Evolutionary conservation across 1,140 invertebrate genomes (phyloP).

Genomic region (Pinna nobilis): DNA sequence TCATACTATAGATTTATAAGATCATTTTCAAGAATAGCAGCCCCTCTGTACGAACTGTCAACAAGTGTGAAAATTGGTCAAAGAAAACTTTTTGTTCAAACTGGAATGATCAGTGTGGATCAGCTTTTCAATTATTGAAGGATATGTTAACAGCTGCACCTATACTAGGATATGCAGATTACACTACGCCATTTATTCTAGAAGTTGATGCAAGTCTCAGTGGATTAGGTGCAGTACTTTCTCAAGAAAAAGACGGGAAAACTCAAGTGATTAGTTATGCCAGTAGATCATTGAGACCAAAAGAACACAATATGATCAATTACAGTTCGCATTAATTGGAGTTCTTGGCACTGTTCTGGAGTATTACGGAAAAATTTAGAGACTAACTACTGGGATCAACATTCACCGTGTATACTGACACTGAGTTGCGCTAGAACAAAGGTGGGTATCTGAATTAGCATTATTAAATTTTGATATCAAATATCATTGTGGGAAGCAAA

Average conservation of each 20-base stretch:
- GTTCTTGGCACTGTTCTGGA: slow-evolving; percentile 6
- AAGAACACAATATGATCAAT: slow-evolving; percentile 5
- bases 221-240: slow-evolving; percentile 58
- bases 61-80: background rate
- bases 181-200: slow-evolving; percentile 28
- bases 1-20: slow-evolving; percentile 66
- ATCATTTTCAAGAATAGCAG: background rate
- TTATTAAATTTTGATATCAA: background rate
- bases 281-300: slow-evolving; percentile 9
- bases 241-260: slow-evolving; percentile 27
- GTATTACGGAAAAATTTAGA: slow-evolving; percentile 3
- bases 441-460: background rate
- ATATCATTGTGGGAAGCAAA: background rate
- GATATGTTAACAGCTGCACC: slow-evolving; percentile 26
- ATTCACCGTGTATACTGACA: background rate
- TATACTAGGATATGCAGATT: slow-evolving; percentile 40
- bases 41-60: background rate
- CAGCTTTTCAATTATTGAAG: slow-evolving; percentile 42
- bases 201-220: slow-evolving; percentile 41
- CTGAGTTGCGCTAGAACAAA: background rate
- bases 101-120: background rate
- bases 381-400: background rate
- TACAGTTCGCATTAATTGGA: slow-evolving; percentile 23
- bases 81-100: background rate
- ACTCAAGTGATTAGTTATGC: slow-evolving; percentile 26